phyloP scores from a whole-genome alignment of 2,888 invertebrate species.

The Congeria kusceri region DNA sequence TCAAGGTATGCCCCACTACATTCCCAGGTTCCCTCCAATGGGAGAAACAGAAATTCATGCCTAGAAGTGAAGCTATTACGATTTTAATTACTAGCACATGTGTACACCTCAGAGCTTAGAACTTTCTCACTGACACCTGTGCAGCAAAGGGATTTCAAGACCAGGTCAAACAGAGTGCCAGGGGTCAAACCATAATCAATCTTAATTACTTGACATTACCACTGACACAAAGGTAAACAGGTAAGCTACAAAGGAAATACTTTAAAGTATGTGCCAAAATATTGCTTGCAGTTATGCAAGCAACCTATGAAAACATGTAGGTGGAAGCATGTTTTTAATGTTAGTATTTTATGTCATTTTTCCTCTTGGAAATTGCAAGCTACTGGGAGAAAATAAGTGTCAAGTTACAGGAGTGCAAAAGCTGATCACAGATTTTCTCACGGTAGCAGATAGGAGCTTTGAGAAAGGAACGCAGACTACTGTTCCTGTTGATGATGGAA shows the following conservation, averaged over 20 bases:
- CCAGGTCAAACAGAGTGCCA: not conserved
- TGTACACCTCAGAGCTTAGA: constrained; percentile 3
- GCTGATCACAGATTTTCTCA: constrained; percentile 56
- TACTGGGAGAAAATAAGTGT: constrained; percentile 47
- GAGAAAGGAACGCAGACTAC: constrained; percentile 25
- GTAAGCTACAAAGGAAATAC: not conserved
- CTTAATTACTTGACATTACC: not conserved
- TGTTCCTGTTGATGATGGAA: constrained; percentile 35
- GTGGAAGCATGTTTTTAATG: no score
- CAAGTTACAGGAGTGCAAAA: constrained; percentile 45
- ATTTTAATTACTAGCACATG: constrained; percentile 7
- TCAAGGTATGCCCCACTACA: constrained; percentile 1
- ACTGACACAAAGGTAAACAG: constrained; percentile 5
- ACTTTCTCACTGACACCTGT: constrained; percentile 9
- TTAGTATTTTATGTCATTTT: no score
- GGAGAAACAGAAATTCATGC: not conserved
- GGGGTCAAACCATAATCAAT: not conserved
- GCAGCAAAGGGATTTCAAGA: constrained; percentile 3
- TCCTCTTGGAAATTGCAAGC: constrained; percentile 15
- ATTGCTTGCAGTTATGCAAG: no score
- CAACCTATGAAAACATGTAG: no score
- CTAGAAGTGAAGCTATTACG: not conserved
- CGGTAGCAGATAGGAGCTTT: constrained; percentile 55
- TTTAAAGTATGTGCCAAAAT: no score
- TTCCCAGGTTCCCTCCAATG: not conserved